Percentiles rank a stretch among this genome's conserved stretches.
phyloP scores from a whole-genome alignment of 2,113 vertebrate species.

The Poeciliopsis occidentalis region DNA sequence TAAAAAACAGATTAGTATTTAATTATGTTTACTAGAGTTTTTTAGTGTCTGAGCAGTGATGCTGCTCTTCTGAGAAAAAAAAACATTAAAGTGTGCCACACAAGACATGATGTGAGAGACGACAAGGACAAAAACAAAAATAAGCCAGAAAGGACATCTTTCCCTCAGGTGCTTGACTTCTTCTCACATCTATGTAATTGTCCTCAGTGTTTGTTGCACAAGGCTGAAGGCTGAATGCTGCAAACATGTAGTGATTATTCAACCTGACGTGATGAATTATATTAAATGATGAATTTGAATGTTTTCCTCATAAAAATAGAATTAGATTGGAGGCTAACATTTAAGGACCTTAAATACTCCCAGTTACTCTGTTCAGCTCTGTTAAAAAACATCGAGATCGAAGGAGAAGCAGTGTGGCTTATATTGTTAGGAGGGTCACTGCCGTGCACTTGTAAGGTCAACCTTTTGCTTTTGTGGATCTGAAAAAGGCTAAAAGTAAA shows the following conservation, averaged over 20 bases:
- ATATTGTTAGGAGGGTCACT: no score
- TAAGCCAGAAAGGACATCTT: conserved; percentile 33
- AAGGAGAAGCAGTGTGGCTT: no score
- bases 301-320: conserved; percentile 23
- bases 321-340: conserved; percentile 23
- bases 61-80: conserved; percentile 18
- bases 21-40: background rate
- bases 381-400: no score
- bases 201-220: conserved; percentile 35
- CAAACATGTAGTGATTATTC: conserved; percentile 27
- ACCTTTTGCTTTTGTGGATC: no score
- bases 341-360: conserved; percentile 27
- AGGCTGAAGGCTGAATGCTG: conserved; percentile 49
- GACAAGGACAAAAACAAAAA: conserved; percentile 47
- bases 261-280: conserved; percentile 39
- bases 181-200: conserved; percentile 61
- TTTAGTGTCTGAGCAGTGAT: background rate
- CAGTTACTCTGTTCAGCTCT: no score
- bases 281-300: conserved; percentile 6
- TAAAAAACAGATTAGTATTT: conserved; percentile 11
- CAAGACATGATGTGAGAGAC: conserved; percentile 58
- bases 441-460: no score
- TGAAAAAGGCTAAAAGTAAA: no score
- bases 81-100: conserved; percentile 27
- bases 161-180: conserved; percentile 52